phyloP scores from a whole-genome alignment of 1,140 invertebrate genomes.

The Prorops nasuta region DNA sequence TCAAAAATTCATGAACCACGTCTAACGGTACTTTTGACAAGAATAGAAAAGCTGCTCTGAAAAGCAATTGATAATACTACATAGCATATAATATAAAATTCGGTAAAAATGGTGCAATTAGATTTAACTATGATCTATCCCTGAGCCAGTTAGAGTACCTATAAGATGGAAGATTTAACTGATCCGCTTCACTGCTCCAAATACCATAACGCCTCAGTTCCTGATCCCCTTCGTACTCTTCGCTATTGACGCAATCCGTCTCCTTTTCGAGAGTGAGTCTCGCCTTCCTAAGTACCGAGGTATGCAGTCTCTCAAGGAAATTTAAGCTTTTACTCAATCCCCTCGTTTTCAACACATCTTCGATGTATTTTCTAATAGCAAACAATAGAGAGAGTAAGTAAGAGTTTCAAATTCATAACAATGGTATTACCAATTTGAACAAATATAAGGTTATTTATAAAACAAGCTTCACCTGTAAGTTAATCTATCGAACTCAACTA shows the following conservation, averaged over 20 bases:
- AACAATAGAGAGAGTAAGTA: slow-evolving; percentile 6
- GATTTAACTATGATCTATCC: too few relatives aligned
- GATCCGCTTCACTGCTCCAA: slow-evolving; percentile 73
- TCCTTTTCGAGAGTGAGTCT: slow-evolving; percentile 67
- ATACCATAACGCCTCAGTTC: slow-evolving; percentile 68
- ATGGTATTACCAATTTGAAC: neutral
- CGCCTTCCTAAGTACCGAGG: slow-evolving; percentile 66
- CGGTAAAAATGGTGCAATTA: too few relatives aligned
- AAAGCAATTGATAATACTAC: slow-evolving; percentile 8
- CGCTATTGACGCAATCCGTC: slow-evolving; percentile 33
- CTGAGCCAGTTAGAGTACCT: slow-evolving; percentile 30
- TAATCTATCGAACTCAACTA: slow-evolving; percentile 44
- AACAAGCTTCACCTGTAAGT: slow-evolving; percentile 61
- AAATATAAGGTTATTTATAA: too few relatives aligned
- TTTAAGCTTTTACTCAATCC: slow-evolving; percentile 76
- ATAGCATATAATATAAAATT: too few relatives aligned
- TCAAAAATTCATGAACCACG: slow-evolving; percentile 84
- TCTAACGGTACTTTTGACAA: slow-evolving; percentile 79
- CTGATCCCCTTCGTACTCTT: slow-evolving; percentile 56
- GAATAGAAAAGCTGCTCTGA: slow-evolving; percentile 75
- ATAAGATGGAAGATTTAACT: slow-evolving; percentile 81
- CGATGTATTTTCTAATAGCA: slow-evolving; percentile 77
- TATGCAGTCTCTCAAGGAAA: slow-evolving; percentile 72
- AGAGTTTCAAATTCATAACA: slow-evolving; percentile 2
- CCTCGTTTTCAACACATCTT: slow-evolving; percentile 82